phyloP scores from a whole-genome alignment of 2,797 vertebrate species.

The Pampus argenteus region DNA sequence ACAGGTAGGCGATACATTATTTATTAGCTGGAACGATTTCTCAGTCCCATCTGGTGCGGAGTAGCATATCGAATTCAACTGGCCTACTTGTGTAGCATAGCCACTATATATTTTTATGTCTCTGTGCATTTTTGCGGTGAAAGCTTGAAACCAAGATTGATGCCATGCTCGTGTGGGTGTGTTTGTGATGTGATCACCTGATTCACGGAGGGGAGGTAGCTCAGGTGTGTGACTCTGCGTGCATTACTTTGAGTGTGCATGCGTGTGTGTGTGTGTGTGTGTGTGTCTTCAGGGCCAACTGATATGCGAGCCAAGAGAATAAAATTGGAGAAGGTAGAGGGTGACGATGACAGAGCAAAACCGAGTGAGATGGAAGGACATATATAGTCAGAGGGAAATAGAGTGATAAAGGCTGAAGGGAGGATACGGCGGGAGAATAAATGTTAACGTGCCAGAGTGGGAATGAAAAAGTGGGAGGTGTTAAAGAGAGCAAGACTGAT shows the following conservation, averaged over 20 bases:
- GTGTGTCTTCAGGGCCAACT: constrained; percentile 3
- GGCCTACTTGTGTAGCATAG: constrained; percentile 50
- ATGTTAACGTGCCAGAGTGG: constrained; percentile 41
- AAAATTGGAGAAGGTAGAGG: constrained; percentile 37
- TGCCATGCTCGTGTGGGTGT: constrained; percentile 56
- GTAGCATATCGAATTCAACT: constrained; percentile 69
- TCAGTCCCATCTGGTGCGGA: constrained; percentile 67
- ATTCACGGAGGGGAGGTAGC: constrained; percentile 41
- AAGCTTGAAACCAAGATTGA: constrained; percentile 50
- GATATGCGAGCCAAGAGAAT: constrained; percentile 41
- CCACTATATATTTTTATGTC: constrained; percentile 55
- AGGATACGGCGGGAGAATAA: constrained; percentile 41
- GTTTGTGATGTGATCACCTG: constrained; percentile 69
- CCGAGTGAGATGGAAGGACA: constrained; percentile 23
- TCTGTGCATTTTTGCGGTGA: constrained; percentile 31
- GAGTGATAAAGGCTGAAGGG: constrained; percentile 52
- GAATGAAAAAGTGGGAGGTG: constrained; percentile 58
- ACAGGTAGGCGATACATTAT: constrained; percentile 77
- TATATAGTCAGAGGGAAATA: constrained; percentile 11
- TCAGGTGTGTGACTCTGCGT: constrained; percentile 41
- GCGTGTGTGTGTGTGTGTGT: constrained; percentile 13
- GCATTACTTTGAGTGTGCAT: not conserved
- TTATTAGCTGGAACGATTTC: constrained; percentile 69
- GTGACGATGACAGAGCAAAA: constrained; percentile 61
- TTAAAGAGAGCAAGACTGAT: constrained; percentile 57